Evolutionary conservation across 2,797 vertebrate species (phyloP), one percentile per base, ranked within the genome.

Genomic region (Heterohyrax brucei): DNA sequence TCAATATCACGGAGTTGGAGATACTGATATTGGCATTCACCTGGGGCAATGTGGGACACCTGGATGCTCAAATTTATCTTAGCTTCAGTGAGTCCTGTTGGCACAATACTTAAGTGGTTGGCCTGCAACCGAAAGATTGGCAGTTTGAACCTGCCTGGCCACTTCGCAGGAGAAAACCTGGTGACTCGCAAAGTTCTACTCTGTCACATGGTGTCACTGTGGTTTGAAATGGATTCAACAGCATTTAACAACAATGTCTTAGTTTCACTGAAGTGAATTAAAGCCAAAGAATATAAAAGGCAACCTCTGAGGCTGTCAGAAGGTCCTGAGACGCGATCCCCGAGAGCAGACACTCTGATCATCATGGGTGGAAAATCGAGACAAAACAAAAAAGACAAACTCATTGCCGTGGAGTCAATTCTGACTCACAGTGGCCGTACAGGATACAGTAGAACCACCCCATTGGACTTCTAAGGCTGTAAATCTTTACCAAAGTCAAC

Each of bases 181-280:
- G 18, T 19, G 70, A 39, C 39, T 33, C 22, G 10, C 10, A 5
- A 30, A n/a, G 14, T 2, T 72, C 7, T 7, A 30, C n/a, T 39
- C 70, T 72, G 33, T 72, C 70, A 39, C 2, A 8, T 39, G 68
- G 33, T n/a, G 19, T 72, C 7, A 2, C 30, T 33, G 18, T 72
- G 68, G 18, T 6, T 18, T 72, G n/a, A 72, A 72, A 33, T 8
- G 8, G 33, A 72, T 19, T 39, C 18, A 8, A 39, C n/a, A 39
- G 70, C 70, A 9, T 26, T 8, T 1, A 64, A 39, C 70, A 19
- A 39, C 70, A 19, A 39, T 33, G 39, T 39, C 3, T 72, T 72
- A 39, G 16, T 28, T 89, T 48, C 53, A 77, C 56, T 93, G 48
- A 91, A n/a, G 13, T 89, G 18, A 81, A 91, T 75, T 16, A 91